Conservation (phyloP, 2,797 vertebrate genomes). For the Rhinoraja longicauda region DNA sequence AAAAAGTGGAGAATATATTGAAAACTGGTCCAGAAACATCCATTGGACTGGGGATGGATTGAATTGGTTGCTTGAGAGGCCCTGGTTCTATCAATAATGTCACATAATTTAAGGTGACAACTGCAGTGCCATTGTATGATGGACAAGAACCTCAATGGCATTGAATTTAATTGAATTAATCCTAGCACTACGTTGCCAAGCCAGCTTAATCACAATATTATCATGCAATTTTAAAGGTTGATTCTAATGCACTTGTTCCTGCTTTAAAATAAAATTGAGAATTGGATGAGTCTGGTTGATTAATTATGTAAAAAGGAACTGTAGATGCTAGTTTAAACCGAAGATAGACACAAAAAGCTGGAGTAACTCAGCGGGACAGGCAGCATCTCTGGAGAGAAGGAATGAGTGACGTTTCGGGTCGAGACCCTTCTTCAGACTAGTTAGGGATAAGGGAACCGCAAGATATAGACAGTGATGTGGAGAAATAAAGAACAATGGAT, state of each 20-base stretch:
- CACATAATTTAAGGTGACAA: neutral
- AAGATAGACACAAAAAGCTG: no score
- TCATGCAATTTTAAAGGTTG: neutral
- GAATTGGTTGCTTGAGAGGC: neutral
- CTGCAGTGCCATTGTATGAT: neutral
- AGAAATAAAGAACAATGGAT: no score
- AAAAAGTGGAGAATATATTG: neutral
- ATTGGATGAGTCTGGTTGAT: neutral
- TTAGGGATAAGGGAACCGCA: no score
- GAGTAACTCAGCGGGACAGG: no score
- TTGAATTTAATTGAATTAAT: neutral
- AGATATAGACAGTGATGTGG: no score
- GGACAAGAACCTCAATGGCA: neutral
- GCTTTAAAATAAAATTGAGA: neutral
- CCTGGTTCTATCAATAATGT: neutral
- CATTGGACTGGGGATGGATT: neutral
- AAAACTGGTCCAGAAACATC: neutral
- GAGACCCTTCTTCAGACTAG: no score
- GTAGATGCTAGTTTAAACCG: no score
- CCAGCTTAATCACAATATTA: neutral
- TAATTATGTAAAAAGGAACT: no score
- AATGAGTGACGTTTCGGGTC: no score
- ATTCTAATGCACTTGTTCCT: neutral
- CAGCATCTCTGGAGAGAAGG: no score
- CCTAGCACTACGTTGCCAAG: neutral